Evolutionary conservation across 2,797 vertebrate genomes (phyloP).

Genomic region (Helostoma temminkii): DNA sequence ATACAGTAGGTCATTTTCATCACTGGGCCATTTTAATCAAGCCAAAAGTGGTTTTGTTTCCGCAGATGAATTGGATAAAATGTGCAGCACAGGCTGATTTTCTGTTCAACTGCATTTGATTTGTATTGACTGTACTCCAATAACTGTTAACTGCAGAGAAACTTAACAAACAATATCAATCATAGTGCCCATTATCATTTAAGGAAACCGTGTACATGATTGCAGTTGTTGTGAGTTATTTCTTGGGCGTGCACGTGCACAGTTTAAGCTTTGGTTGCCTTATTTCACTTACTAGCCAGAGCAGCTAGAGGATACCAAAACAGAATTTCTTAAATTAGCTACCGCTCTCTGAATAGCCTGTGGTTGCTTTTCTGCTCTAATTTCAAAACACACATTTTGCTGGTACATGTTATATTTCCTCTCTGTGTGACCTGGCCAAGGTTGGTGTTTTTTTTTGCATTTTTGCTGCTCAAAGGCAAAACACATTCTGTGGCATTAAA

Average conservation of each 20-base stretch:
- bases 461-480: conserved; percentile 22
- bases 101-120: conserved; percentile 25
- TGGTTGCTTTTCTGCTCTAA: conserved; percentile 5
- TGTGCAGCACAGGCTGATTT: conserved; percentile 16
- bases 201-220: not conserved
- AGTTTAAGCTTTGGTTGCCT: not conserved
- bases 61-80: conserved; percentile 34
- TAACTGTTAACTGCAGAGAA: conserved; percentile 19
- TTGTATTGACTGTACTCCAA: conserved; percentile 32
- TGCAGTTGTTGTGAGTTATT: conserved; percentile 9
- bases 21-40: conserved; percentile 30
- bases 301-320: conserved; percentile 13
- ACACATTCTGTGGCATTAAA: conserved; percentile 28
- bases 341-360: not conserved
- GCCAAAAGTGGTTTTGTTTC: conserved; percentile 23
- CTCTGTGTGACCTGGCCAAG: not conserved
- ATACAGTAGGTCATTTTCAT: conserved; percentile 14
- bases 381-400: conserved; percentile 10
- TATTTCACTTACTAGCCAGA: conserved; percentile 3
- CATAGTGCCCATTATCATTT: conserved; percentile 2
- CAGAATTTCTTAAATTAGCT: conserved; percentile 16
- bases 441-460: conserved; percentile 30
- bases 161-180: conserved; percentile 19
- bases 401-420: conserved; percentile 23
- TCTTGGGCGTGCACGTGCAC: not conserved